These are phyloP conservation scores for Todiramphus chloris DNA, from an alignment of 2,113 vertebrate species.

Conservation along the genomic window DNA sequence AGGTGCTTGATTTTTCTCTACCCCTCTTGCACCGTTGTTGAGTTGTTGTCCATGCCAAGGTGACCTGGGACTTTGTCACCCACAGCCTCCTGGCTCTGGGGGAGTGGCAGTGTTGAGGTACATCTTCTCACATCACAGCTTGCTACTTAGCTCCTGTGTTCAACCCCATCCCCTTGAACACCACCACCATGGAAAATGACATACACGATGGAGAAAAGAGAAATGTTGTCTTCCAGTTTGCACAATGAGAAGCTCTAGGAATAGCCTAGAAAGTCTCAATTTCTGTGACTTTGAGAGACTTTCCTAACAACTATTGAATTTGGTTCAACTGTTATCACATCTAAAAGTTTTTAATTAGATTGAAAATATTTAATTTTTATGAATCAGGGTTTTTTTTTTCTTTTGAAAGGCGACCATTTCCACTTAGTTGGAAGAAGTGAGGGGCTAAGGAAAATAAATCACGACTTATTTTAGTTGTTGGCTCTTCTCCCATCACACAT, in stretches of 20 bases:
- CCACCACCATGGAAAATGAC: not conserved
- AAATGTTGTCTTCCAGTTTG: not conserved
- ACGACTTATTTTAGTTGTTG: not conserved
- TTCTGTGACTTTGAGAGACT: not conserved
- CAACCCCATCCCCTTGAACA: not conserved
- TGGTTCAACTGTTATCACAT: not conserved
- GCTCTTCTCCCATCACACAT: not conserved
- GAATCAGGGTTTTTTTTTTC: not conserved
- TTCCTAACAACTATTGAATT: not conserved
- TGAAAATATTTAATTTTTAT: not conserved
- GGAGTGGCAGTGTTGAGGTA: not conserved
- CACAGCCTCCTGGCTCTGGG: not conserved
- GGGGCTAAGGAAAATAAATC: not conserved
- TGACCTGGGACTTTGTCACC: not conserved
- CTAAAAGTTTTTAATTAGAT: not conserved
- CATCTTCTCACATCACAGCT: not conserved
- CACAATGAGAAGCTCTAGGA: not conserved
- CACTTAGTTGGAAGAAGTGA: not conserved
- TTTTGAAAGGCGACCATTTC: not conserved
- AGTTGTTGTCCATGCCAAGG: not conserved
- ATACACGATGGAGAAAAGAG: not conserved
- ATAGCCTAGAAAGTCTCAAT: not conserved
- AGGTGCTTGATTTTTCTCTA: not conserved
- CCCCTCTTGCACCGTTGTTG: not conserved
- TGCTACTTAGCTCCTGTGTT: not conserved